These are phyloP conservation scores for Notamacropus eugenii DNA, from an alignment of 2,797 vertebrate species.

Conservation along the genomic window DNA sequence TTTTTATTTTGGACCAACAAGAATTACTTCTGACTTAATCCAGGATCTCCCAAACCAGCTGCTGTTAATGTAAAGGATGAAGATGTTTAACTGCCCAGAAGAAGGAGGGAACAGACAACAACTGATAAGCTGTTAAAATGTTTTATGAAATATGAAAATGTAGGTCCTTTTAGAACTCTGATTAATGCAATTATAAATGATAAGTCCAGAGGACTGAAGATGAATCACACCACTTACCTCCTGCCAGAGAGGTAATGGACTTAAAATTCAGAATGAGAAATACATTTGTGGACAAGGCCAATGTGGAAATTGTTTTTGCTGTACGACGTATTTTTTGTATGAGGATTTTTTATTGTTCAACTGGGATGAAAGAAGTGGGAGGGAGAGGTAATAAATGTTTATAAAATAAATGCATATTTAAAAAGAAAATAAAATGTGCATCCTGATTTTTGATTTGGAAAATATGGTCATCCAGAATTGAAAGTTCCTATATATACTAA, in stretches of 20 bases:
- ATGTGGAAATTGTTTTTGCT: background rate
- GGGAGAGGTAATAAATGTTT: background rate
- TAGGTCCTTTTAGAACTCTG: background rate
- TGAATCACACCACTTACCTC: background rate
- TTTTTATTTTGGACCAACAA: constrained; percentile 63
- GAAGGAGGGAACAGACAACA: background rate
- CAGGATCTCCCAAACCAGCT: constrained; percentile 68
- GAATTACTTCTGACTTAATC: constrained; percentile 69
- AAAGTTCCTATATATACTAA: background rate
- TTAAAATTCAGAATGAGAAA: background rate
- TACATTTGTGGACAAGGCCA: background rate
- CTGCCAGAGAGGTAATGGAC: background rate
- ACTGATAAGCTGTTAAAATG: background rate
- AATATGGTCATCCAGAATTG: background rate
- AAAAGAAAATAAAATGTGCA: background rate
- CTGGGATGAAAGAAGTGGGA: background rate
- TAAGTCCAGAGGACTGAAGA: background rate
- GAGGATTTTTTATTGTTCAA: background rate
- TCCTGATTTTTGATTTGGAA: background rate
- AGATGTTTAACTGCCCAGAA: background rate
- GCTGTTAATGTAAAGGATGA: constrained; percentile 56
- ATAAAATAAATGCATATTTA: background rate
- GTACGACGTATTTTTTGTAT: background rate
- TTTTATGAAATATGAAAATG: background rate
- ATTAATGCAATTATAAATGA: background rate